A percentile compares a stretch with the other conserved stretches of the same genome.
Evolutionary conservation across 2,888 invertebrate genomes (phyloP).

Genomic region (Bimastos eiseni): DNA sequence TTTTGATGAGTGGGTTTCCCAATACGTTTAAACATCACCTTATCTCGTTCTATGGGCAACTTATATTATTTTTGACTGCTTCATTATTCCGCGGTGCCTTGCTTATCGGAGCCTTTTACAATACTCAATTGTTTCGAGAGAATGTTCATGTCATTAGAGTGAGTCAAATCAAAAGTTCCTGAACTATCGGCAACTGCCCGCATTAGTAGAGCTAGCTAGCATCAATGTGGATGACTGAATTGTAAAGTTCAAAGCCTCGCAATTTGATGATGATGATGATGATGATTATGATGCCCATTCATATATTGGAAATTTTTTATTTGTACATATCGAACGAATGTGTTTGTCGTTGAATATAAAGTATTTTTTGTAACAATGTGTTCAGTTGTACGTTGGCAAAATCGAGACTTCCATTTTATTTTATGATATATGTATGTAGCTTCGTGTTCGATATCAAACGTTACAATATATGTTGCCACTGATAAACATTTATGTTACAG

Average conservation of each 20-base stretch:
- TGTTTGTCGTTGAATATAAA: background rate
- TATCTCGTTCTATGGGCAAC: background rate
- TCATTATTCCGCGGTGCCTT: conserved; percentile 15
- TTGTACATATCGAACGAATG: background rate
- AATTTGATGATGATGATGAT: conserved; percentile 7
- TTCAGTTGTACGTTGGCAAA: background rate
- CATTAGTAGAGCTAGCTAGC: background rate
- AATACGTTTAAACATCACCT: background rate
- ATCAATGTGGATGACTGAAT: background rate
- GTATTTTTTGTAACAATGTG: background rate
- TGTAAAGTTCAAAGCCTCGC: conserved; percentile 13
- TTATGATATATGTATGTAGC: background rate
- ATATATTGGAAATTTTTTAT: conserved; percentile 1
- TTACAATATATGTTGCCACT: too few relatives aligned
- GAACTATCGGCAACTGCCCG: background rate
- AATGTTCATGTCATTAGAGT: background rate
- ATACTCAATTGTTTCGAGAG: background rate
- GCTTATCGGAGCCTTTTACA: background rate
- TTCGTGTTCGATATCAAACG: background rate
- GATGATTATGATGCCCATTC: background rate
- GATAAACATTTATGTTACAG: background rate
- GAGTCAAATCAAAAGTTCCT: background rate
- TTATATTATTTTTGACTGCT: background rate
- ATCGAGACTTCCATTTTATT: conserved; percentile 13
- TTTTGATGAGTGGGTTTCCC: background rate